phyloP scores from a whole-genome alignment of 1,140 invertebrate genomes.

The Hetaerina americana region DNA sequence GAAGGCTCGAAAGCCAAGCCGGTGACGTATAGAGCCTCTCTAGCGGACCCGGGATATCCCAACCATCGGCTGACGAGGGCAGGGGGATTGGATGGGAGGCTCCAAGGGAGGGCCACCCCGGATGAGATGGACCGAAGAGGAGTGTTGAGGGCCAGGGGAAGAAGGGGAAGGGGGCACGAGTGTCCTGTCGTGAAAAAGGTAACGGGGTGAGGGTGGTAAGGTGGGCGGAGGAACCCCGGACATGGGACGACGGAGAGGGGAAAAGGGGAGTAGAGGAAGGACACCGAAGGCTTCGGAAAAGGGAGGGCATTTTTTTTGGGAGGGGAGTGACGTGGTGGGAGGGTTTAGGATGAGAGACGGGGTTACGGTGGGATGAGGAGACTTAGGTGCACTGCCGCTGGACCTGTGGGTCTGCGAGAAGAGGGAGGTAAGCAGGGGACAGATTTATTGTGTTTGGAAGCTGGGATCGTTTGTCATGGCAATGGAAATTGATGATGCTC shows the following conservation, averaged over 20 bases:
- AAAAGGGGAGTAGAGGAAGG: background rate
- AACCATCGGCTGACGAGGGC: too few species aligned
- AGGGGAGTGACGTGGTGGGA: too few species aligned
- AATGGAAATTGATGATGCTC: background rate
- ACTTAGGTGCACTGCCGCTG: background rate
- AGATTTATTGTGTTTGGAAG: background rate
- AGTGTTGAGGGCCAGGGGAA: too few species aligned
- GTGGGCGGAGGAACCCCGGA: too few species aligned
- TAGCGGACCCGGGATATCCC: background rate
- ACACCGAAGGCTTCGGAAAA: background rate
- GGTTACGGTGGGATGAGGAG: background rate
- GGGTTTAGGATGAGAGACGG: too few species aligned
- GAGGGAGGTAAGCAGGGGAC: background rate
- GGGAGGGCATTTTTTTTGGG: too few species aligned
- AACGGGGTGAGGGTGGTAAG: too few species aligned
- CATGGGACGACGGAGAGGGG: too few species aligned
- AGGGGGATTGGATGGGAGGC: too few species aligned
- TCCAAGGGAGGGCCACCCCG: background rate
- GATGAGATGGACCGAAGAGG: background rate
- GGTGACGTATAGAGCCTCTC: background rate
- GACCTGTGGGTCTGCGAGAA: background rate
- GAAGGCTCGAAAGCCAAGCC: background rate
- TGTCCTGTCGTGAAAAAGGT: too few species aligned
- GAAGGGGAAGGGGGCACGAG: too few species aligned
- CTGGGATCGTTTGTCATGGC: background rate